A percentile compares a stretch with the other conserved stretches of the same genome.
phyloP scores from a whole-genome alignment of 1,140 invertebrate species.

The Eriocheir sinensis region DNA sequence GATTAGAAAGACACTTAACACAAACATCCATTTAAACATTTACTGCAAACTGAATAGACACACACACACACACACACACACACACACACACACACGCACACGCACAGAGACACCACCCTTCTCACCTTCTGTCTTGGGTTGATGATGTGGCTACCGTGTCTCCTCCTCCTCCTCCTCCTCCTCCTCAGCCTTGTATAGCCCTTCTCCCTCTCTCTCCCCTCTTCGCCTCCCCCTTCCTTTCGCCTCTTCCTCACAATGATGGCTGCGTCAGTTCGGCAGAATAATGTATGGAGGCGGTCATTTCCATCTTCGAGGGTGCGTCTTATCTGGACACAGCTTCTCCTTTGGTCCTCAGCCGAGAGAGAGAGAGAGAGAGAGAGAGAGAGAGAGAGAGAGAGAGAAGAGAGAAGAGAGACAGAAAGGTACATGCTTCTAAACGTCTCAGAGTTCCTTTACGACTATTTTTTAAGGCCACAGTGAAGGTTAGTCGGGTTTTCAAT shows the following conservation, averaged over 20 bases:
- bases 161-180: background rate
- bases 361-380: background rate
- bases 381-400: background rate
- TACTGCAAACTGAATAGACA: no score
- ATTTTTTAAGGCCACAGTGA: no score
- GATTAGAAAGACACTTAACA: no score
- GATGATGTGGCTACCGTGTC: no score
- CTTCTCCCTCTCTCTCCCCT: background rate
- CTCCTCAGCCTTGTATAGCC: background rate
- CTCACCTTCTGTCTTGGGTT: background rate
- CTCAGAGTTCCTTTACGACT: no score
- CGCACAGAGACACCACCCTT: background rate
- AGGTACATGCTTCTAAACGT: no score
- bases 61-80: slow-evolving; percentile 22
- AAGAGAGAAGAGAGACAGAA: background rate
- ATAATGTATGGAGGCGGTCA: slow-evolving; percentile 49
- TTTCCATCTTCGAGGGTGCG: slow-evolving; percentile 34
- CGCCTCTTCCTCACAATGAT: slow-evolving; percentile 29
- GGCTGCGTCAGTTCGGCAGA: slow-evolving; percentile 34
- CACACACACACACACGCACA: slow-evolving; percentile 21
- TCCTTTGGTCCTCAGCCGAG: background rate
- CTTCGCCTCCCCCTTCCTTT: background rate
- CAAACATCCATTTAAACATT: no score
- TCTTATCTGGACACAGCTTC: background rate
- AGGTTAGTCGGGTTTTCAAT: no score